phyloP scores from a whole-genome alignment of 2,797 vertebrate genomes.

The Danio kyathit region DNA sequence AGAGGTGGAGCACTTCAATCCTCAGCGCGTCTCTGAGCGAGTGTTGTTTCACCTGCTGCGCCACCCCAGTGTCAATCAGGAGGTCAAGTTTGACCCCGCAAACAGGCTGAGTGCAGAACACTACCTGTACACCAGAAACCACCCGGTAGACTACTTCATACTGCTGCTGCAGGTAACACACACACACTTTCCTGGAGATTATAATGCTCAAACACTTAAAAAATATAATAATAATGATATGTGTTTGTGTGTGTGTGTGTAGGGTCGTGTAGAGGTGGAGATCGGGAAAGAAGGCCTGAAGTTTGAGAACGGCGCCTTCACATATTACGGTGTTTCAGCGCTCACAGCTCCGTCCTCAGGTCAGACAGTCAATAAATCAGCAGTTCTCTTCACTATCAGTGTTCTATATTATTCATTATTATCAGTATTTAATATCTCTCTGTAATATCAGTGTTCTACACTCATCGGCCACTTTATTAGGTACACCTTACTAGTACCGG shows the following conservation, averaged over 20 bases:
- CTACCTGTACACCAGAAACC: constrained; percentile 91
- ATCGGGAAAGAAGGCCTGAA: constrained; percentile 93
- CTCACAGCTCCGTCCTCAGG: constrained; percentile 87
- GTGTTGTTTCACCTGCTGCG: constrained; percentile 89
- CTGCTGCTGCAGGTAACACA: constrained; percentile 89
- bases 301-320: constrained; percentile 94
- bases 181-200: no score
- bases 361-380: constrained; percentile 60
- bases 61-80: constrained; percentile 92
- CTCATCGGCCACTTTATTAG: no score
- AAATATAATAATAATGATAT: background rate
- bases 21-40: constrained; percentile 86
- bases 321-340: constrained; percentile 90
- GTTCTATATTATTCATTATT: no score
- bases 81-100: constrained; percentile 87
- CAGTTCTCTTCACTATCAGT: no score
- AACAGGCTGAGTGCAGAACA: constrained; percentile 84
- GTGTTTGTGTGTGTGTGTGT: constrained; percentile 29
- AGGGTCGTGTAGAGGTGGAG: constrained; percentile 94
- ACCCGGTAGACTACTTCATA: constrained; percentile 91
- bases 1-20: constrained; percentile 93
- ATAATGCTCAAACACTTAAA: no score
- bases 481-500: no score
- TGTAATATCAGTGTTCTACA: no score
- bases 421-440: no score